Percentiles rank a stretch among this genome's conserved stretches.
Conservation (phyloP, 2,797 vertebrate species). For the Mallotus villosus region DNA sequence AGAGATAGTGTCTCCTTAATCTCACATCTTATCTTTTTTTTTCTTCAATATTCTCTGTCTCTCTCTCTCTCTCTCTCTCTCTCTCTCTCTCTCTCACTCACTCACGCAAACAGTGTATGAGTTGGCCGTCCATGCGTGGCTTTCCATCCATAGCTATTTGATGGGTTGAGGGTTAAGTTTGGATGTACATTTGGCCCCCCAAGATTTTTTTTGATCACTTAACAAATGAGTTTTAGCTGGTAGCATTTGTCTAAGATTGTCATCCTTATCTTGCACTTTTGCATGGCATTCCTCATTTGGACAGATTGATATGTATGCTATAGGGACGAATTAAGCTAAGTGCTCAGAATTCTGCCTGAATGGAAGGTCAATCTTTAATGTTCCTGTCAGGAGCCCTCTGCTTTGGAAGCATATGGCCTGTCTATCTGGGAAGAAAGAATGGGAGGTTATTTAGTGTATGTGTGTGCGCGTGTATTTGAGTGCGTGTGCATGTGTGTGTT, state of each 20-base stretch:
- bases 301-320: constrained; percentile 44
- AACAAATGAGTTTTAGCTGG: too few relatives aligned
- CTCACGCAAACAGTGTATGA: too few relatives aligned
- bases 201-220: too few relatives aligned
- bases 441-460: constrained; percentile 3
- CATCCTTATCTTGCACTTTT: constrained; percentile 58
- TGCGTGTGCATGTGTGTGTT: constrained; percentile 11
- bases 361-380: constrained; percentile 59
- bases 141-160: too few relatives aligned
- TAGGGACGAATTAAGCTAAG: constrained; percentile 65
- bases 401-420: constrained; percentile 25
- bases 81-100: background rate
- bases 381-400: background rate
- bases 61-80: background rate
- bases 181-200: too few relatives aligned
- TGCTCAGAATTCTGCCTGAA: constrained; percentile 62
- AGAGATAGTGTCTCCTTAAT: background rate
- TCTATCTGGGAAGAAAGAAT: constrained; percentile 24
- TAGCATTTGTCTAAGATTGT: background rate
- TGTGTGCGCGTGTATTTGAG: constrained; percentile 22
- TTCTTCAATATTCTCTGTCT: background rate
- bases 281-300: constrained; percentile 18
- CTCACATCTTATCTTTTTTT: constrained; percentile 2
- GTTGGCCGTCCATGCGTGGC: too few relatives aligned
- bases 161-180: too few relatives aligned